Base-by-base conservation (phyloP, 2,113 vertebrate genomes). In the Eulemur macaco region DNA sequence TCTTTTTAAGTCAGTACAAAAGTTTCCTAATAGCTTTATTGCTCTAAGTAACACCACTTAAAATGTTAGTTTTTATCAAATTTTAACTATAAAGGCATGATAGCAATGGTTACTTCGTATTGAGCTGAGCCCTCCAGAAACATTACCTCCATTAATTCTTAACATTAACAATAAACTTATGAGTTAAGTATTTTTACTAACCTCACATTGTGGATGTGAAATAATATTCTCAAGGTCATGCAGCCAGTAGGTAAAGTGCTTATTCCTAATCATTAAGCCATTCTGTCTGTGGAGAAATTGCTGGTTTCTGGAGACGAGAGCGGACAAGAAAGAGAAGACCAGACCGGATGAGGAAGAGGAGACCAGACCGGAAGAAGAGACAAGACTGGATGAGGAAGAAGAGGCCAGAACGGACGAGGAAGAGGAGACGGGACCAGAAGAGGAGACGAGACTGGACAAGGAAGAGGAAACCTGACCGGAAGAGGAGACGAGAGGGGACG, bases 131-230 rank as follows among this genome's bases (percentile, higher is more conserved):
- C 29, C 34, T 89, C 37, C 45, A 82, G 27, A 86, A 81, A 17
- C 39, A 50, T 64, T 21, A 52, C 7, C 31, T 66, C 34, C 5
- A 74, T 92, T 66, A 82, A 58, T 82, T 86, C 27, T 69, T 66
- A 47, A 37, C 37, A 37, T 37, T 37, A 37, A 37, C 54, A 42
- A 54, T n/a, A 63, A 84, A 31, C 73, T 21, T 47, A 13, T 9
- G 64, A 73, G 54, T 52, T 84, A 60, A 71, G 29, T 34, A 25
- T 73, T 94, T 91, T 86, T 92, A 77, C 74, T n/a, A 96, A 54
- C 21, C 25, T 25, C 17, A 11, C 0, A 8, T 82, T 68, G 42
- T 76, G 52, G 42, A 64, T 20, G 37, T 8, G 23, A 84, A 31
- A 1, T 14, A 13, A 60, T 23, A 21, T 68, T 81, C 83, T 91